A percentile compares a stretch with the other conserved stretches of the same genome.
Conservation (phyloP, 2,797 vertebrate genomes). For the Tenualosa ilisha region DNA sequence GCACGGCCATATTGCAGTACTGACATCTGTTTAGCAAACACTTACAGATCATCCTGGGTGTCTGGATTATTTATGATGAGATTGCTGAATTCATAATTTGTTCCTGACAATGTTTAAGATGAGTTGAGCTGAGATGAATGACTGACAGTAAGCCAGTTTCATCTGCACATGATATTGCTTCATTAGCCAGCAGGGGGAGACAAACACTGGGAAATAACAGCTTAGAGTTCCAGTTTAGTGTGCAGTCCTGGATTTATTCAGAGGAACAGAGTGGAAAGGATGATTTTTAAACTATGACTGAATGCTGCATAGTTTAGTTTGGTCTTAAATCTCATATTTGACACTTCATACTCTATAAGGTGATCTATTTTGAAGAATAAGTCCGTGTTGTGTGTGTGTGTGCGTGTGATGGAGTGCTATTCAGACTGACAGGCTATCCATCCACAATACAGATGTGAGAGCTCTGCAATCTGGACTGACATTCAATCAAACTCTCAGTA, state of each 20-base stretch:
- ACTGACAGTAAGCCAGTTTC: not conserved
- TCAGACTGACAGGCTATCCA: too few relatives aligned
- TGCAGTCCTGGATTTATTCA: not conserved
- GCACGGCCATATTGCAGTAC: not conserved
- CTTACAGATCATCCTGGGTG: not conserved
- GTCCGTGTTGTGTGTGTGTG: not conserved
- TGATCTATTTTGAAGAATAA: too few relatives aligned
- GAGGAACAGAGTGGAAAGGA: not conserved
- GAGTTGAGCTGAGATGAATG: not conserved
- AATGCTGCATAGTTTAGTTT: not conserved
- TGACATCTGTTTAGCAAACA: conserved; percentile 14
- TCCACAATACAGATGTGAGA: too few relatives aligned
- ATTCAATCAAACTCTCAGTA: not conserved
- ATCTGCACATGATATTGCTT: not conserved
- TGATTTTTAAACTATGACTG: not conserved
- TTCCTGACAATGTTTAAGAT: not conserved
- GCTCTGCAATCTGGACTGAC: not conserved
- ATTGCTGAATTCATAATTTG: not conserved
- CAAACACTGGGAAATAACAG: not conserved
- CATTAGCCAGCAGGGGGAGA: not conserved
- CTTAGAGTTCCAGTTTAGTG: not conserved
- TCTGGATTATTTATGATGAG: not conserved
- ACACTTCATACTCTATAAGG: too few relatives aligned
- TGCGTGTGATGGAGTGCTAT: too few relatives aligned
- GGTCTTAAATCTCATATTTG: too few relatives aligned